Evolutionary conservation across 2,888 invertebrate genomes (phyloP), one percentile per base, ranked within the genome.

Genomic region (Drosophila tripunctata): DNA sequence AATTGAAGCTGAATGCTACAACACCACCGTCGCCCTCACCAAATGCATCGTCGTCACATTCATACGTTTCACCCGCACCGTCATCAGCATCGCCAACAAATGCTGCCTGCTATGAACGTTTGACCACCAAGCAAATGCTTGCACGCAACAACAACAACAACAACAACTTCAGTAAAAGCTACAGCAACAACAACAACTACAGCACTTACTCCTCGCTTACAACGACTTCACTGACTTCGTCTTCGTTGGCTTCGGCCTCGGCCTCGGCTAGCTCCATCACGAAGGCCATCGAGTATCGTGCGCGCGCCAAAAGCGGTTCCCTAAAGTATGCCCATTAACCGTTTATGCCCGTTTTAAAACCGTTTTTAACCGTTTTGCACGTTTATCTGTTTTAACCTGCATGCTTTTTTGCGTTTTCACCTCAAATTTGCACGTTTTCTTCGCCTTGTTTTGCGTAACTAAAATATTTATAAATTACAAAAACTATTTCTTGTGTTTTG

Each of bases 271-370:
- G 68, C 62, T 67, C 74, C 64, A 78, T 88, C 56, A 67, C 75
- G 64, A 88, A 74, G 75, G 85, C 75, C 55, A 65, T 78, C 41
- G 87, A 83, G 67, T 79, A 67, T 82, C 87, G 81, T 89, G 87
- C 80, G 71, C 90, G 90, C 77, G 83, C 87, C 74, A 91, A 91
- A 88, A 87, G 86, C 72, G 87, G 89, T 79, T 88, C 89, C 72
- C 83, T 90, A 79, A 91, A 91, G 91, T 91, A 91, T 89, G 91
- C 82, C 75, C 58, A 50, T n/a, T 54, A 64, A 57, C 54, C 56
- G 56, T 66, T 54, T n/a, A n/a, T n/a, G n/a, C n/a, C n/a, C n/a
- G n/a, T n/a, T n/a, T n/a, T n/a, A n/a, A n/a, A n/a, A 35, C 27
- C 27, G 27, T 27, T 27, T 27, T 27, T 27, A 44, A 22, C 50